Percentiles rank a stretch among this genome's conserved stretches.
These are phyloP conservation scores for Petrocephalus zakoni DNA, from an alignment of 2,113 vertebrate species.

Conservation along the genomic window DNA sequence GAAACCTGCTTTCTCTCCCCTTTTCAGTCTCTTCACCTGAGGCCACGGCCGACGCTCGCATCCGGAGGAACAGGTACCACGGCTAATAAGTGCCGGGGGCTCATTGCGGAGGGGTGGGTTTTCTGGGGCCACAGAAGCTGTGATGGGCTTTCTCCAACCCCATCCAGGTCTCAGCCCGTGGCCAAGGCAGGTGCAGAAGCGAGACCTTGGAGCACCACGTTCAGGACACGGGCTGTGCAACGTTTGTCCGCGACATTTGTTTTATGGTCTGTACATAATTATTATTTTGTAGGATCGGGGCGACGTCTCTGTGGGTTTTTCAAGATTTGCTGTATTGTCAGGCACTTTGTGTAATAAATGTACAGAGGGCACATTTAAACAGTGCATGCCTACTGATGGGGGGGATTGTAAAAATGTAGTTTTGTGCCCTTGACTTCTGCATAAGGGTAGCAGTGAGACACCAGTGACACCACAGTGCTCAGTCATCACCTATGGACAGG, in stretches of 20 bases:
- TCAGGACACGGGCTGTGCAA: constrained; percentile 12
- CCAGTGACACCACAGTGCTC: not conserved
- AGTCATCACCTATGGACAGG: not conserved
- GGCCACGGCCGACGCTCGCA: constrained; percentile 24
- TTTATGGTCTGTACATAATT: constrained; percentile 44
- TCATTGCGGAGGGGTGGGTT: not conserved
- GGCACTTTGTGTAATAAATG: constrained; percentile 37
- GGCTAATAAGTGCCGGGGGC: not conserved
- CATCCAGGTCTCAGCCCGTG: constrained; percentile 18
- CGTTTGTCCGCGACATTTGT: constrained; percentile 32
- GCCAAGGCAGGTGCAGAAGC: constrained; percentile 7
- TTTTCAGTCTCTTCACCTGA: constrained; percentile 61
- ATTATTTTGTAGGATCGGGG: constrained; percentile 21
- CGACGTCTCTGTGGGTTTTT: not conserved
- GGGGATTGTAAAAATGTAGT: constrained; percentile 16
- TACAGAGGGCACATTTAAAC: constrained; percentile 23
- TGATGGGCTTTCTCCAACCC: not conserved
- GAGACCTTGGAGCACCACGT: constrained; percentile 21
- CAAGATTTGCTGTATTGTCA: constrained; percentile 26
- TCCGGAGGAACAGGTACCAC: constrained; percentile 48
- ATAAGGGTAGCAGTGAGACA: not conserved
- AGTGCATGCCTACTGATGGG: constrained; percentile 39
- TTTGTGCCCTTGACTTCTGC: not conserved
- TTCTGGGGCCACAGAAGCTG: constrained; percentile 13
- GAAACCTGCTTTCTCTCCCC: not conserved